Base-by-base conservation (phyloP, 92 coral and sea anemone genomes). In the Phenganax marumi region DNA sequence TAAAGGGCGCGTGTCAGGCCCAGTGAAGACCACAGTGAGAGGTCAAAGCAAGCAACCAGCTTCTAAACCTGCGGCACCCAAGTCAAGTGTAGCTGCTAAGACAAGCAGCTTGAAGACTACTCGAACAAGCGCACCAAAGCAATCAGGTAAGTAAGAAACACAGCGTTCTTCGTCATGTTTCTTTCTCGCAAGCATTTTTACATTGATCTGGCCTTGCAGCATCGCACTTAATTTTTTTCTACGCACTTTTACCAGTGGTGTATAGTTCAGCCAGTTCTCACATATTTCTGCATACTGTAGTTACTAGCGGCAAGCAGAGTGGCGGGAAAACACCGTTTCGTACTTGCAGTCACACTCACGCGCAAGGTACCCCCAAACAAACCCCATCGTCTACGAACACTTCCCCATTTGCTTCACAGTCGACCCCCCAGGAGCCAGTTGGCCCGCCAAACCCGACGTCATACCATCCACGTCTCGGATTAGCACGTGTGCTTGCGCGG, bases 371-470 rank as follows among this genome's bases (percentile, higher is more conserved):
- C 6, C 73, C 83, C 33, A 78, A 78, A 50, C 65, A 78, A 48
- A 19, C 49, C 18, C 83, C 72, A 21, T 46, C 73, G 10, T 5
- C 72, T 8, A 57, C 81, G 0, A 24, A 16, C 68, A 23, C 65
- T 49, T 16, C 7, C 26, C 52, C 26, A 10, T 16, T 46, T 9
- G 13, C 83, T 10, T 24, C 63, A 51, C 54, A 18, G 6, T 60
- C 70, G 0, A 46, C 73, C 73, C 23, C 73, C 4, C 51, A 43
- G 52, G 68, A 87, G 58, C 85, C 97, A 50, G 81, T 78, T 61
- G 97, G 98, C 17, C 97, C 97, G 57, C 97, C 93, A 21, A 95
- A 95, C 86, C 89, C 91, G 69, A 91, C 93, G 8, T 82, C 96
- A 43, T 88, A 89, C 89, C 97, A 92, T 23, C 85, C 98, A 8